Conservation (phyloP, 35 echinoderm and acorn worm genomes). For the Apostichopus californicus region DNA sequence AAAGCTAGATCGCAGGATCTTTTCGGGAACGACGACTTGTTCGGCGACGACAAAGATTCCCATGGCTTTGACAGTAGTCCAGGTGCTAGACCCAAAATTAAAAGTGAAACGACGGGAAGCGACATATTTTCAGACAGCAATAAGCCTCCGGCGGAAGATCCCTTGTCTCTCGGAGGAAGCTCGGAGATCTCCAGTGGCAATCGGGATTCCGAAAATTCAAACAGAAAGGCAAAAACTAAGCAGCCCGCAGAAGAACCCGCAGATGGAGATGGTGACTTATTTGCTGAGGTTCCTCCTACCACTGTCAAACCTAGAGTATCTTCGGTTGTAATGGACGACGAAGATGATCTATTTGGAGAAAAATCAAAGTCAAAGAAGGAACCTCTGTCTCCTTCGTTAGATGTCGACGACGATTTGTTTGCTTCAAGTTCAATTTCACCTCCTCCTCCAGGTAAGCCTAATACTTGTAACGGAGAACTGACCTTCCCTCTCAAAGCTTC, state of each 20-base stretch:
- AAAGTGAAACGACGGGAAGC: slow-evolving; percentile 23
- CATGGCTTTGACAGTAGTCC: slow-evolving; percentile 3
- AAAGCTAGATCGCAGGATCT: slow-evolving; percentile 47
- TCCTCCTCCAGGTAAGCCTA: slow-evolving; percentile 29
- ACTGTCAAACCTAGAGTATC: slow-evolving; percentile 1
- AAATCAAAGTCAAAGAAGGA: slow-evolving; percentile 17
- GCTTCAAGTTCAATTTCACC: slow-evolving; percentile 42
- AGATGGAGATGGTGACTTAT: slow-evolving; percentile 12
- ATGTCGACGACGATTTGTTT: slow-evolving; percentile 77
- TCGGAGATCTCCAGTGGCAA: background rate
- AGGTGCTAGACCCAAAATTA: background rate
- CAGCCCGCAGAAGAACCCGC: too few relatives aligned
- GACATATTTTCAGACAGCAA: slow-evolving; percentile 3
- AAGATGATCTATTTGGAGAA: slow-evolving; percentile 67
- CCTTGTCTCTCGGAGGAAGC: background rate
- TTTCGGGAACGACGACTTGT: slow-evolving; percentile 80
- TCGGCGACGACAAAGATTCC: background rate
- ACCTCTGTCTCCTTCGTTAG: background rate
- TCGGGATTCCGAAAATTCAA: background rate
- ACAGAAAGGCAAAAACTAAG: too few relatives aligned
- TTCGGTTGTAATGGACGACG: background rate
- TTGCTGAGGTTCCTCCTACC: background rate
- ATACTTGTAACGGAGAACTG: too few relatives aligned
- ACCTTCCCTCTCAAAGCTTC: too few relatives aligned
- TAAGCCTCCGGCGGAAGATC: slow-evolving; percentile 16